Evolutionary conservation across 2,888 invertebrate genomes (phyloP), one percentile per base, ranked within the genome.

Genomic region (Ochropacha duplaris): DNA sequence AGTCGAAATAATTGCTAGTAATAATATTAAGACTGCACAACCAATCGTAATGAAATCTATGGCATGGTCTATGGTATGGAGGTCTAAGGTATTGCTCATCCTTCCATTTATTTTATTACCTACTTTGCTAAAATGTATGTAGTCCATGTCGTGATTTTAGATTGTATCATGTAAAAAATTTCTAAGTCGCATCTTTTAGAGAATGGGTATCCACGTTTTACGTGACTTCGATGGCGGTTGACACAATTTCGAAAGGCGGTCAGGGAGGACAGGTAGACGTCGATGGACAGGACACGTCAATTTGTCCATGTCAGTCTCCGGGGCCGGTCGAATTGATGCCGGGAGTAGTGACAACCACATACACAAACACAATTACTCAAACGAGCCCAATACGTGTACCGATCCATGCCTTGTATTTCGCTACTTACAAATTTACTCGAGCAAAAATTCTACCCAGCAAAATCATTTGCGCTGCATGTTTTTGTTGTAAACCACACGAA

Each of bases 291-390:
- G 79, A 81, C 76, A 78, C 77, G 84, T 81, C 85, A 86, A 86
- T 85, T 84, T 84, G 83, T 86, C 71, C 73, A 59, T 66, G 80
- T 84, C 80, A 79, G 61, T 65, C 69, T 64, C 61, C 59, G 36
- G 57, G 59, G 54, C 66, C 65, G 65, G 63, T 63, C 62, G 67
- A 69, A 74, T 74, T 70, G 74, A 74, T 66, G 72, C 66, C 68
- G 67, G 52, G 61, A 39, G 61, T 57, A 62, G 65, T 66, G 71
- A 72, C 68, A 71, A 54, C 63, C 55, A 59, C 62, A 68, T 66
- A 74, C 63, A 71, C 69, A 73, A 72, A 74, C 69, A 76, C 71
- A 76, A 74, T 77, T 73, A 72, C 65, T 71, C 69, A 74, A 77
- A 78, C 74, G 71, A 74, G 71, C 61, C 52, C 58, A 65, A 59